phyloP scores from a whole-genome alignment of 2,888 invertebrate species.

The Xestia ashworthii region DNA sequence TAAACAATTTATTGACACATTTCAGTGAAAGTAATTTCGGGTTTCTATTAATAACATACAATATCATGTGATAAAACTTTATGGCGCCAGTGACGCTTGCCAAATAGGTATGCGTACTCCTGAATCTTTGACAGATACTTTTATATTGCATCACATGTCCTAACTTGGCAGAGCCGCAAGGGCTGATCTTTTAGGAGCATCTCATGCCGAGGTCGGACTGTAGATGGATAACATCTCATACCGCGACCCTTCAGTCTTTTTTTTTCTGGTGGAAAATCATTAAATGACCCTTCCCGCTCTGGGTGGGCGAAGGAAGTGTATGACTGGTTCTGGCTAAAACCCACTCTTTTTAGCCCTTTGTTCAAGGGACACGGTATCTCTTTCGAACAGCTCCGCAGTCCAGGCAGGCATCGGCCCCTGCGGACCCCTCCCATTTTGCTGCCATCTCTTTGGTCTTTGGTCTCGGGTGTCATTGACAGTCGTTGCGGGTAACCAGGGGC shows the following conservation, averaged over 20 bases:
- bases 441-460: neutral
- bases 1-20: neutral
- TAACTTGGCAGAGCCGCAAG: conserved; percentile 4
- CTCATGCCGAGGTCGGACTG: neutral
- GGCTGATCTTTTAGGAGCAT: neutral
- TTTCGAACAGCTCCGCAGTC: too few species aligned
- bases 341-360: too few species aligned
- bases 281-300: too few species aligned
- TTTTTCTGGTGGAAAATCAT: too few species aligned
- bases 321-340: too few species aligned
- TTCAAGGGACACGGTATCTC: too few species aligned
- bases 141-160: conserved; percentile 19
- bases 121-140: neutral
- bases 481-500: neutral
- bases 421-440: too few species aligned
- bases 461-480: neutral
- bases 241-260: neutral
- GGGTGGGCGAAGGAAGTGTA: too few species aligned
- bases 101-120: conserved; percentile 21
- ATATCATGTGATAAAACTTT: conserved; percentile 40
- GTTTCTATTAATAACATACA: neutral
- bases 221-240: neutral
- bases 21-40: neutral
- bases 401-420: too few species aligned
- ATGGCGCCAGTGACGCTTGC: conserved; percentile 43